These are phyloP conservation scores for Pheosia gnoma DNA, from an alignment of 2,888 invertebrate species.

Conservation along the genomic window DNA sequence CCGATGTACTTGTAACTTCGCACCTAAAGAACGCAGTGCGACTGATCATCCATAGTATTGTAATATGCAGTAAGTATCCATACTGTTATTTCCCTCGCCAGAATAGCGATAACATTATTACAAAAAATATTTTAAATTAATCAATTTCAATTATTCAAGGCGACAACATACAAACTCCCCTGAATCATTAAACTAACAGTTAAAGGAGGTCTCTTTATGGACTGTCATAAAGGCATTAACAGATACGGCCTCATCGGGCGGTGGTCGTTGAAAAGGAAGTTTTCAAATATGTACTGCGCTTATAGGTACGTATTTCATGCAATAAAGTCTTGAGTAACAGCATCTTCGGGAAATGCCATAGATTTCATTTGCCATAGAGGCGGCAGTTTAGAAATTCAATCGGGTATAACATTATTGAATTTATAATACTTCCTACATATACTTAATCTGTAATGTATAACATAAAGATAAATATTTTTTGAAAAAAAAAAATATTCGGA, in stretches of 20 bases:
- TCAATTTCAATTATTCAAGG: not conserved
- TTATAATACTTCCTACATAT: too few relatives aligned
- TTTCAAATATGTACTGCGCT: conserved; percentile 57
- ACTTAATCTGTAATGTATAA: too few relatives aligned
- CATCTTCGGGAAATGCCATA: conserved; percentile 40
- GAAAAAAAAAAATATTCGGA: too few relatives aligned
- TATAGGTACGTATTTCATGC: conserved; percentile 61
- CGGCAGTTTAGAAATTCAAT: conserved; percentile 25
- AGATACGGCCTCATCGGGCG: conserved; percentile 46
- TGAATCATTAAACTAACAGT: conserved; percentile 39
- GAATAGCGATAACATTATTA: too few relatives aligned
- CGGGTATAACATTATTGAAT: too few relatives aligned
- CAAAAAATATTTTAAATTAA: not conserved
- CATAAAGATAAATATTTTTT: too few relatives aligned
- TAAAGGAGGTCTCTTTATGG: conserved; percentile 49
- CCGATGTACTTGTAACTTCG: too few relatives aligned
- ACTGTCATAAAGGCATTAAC: conserved; percentile 56
- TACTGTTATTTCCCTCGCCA: too few relatives aligned
- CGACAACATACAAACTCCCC: not conserved
- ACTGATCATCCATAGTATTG: too few relatives aligned
- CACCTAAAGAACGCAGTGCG: too few relatives aligned
- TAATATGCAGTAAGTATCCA: too few relatives aligned
- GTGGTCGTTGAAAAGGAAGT: conserved; percentile 52
- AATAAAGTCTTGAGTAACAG: conserved; percentile 63
- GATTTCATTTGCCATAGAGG: conserved; percentile 32